Conservation (phyloP, 2,888 invertebrate genomes). For the Neoascia interrupta region DNA sequence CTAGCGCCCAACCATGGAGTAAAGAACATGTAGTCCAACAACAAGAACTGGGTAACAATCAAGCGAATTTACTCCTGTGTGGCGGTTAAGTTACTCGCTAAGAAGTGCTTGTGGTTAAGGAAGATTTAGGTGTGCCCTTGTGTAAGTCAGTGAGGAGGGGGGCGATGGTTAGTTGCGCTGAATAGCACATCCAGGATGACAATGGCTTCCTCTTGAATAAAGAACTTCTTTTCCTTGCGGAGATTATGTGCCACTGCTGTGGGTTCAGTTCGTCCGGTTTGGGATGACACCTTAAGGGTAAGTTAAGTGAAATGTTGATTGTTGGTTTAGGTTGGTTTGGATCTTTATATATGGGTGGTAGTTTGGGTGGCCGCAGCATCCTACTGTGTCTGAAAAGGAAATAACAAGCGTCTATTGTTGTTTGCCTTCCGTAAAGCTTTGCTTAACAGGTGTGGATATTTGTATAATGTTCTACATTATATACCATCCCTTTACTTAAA, state of each 20-base stretch:
- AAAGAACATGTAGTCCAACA: slow-evolving; percentile 25
- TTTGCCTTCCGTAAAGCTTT: slow-evolving; percentile 26
- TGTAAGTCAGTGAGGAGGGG: not conserved
- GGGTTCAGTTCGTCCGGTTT: slow-evolving; percentile 33
- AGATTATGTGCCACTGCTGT: slow-evolving; percentile 56
- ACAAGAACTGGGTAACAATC: slow-evolving; percentile 28
- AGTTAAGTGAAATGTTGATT: slow-evolving; percentile 68
- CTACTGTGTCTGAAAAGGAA: slow-evolving; percentile 31
- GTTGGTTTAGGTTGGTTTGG: slow-evolving; percentile 62
- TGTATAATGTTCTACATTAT: too few species aligned
- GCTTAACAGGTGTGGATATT: slow-evolving; percentile 45
- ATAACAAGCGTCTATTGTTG: slow-evolving; percentile 48
- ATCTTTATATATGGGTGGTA: slow-evolving; percentile 5
- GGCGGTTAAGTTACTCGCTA: slow-evolving; percentile 48
- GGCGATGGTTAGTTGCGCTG: slow-evolving; percentile 32
- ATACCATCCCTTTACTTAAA: too few species aligned
- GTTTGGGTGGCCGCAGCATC: slow-evolving; percentile 3
- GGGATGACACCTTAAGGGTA: slow-evolving; percentile 66
- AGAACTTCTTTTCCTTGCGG: slow-evolving; percentile 55
- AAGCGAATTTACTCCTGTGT: slow-evolving; percentile 41
- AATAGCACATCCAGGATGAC: slow-evolving; percentile 47
- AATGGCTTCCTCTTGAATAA: slow-evolving; percentile 66
- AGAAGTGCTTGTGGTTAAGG: slow-evolving; percentile 39
- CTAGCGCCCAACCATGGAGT: slow-evolving; percentile 10
- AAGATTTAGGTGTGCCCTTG: slow-evolving; percentile 3